Evolutionary conservation across 2,888 invertebrate species (phyloP).

Genomic region (Melangyna quadrimaculata): DNA sequence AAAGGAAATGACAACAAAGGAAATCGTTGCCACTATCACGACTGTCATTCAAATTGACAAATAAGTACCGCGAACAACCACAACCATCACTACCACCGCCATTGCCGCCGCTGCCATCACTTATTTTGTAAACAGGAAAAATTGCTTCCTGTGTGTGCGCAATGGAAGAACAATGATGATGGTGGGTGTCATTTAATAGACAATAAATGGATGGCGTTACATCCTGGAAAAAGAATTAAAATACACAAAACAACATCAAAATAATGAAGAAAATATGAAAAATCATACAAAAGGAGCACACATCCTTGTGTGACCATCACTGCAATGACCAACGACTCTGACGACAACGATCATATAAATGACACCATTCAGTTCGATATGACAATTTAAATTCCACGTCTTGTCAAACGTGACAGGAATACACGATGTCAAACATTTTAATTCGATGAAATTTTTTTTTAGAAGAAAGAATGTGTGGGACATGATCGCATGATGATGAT

Average conservation of each 20-base stretch:
- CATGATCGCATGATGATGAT: neutral
- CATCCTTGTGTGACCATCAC: slow-evolving; percentile 58
- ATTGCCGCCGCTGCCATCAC: neutral
- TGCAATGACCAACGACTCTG: neutral
- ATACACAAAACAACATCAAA: neutral
- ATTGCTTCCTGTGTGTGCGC: slow-evolving; percentile 65
- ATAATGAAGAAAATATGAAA: neutral
- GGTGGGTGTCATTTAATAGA: slow-evolving; percentile 58
- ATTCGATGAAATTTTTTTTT: slow-evolving; percentile 34
- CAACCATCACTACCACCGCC: neutral
- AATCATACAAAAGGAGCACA: neutral
- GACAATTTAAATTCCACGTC: slow-evolving; percentile 58
- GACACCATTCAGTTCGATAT: slow-evolving; percentile 54
- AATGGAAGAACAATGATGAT: slow-evolving; percentile 34
- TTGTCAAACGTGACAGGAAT: slow-evolving; percentile 63
- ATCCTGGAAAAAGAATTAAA: slow-evolving; percentile 61
- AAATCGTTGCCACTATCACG: slow-evolving; percentile 70
- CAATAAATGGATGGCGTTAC: slow-evolving; percentile 68
- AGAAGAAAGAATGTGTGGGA: slow-evolving; percentile 8
- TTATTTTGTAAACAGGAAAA: slow-evolving; percentile 67
- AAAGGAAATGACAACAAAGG: slow-evolving; percentile 72
- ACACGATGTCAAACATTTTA: slow-evolving; percentile 17
- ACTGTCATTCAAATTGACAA: slow-evolving; percentile 70
- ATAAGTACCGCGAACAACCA: slow-evolving; percentile 54
- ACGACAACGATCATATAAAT: slow-evolving; percentile 37